Conservation (phyloP, 1,140 invertebrate genomes). For the Trypoxylus dichotomus region DNA sequence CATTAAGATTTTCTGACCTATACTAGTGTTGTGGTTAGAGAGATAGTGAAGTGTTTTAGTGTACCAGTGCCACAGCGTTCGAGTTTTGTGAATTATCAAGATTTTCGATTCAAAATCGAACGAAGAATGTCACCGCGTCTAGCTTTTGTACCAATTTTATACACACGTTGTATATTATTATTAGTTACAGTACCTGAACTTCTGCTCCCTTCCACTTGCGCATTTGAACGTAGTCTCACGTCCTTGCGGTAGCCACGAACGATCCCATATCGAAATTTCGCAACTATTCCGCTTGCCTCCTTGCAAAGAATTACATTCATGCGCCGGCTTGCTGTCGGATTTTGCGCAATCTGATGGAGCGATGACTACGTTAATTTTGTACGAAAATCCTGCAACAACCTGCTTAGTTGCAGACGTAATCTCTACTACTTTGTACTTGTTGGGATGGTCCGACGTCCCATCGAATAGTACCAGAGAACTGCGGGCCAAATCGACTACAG, state of each 20-base stretch:
- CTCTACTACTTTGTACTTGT: conserved; percentile 53
- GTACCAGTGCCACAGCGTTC: too few species aligned
- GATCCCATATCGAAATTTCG: conserved; percentile 58
- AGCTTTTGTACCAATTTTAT: too few species aligned
- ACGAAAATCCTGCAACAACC: conserved; percentile 53
- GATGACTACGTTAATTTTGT: conserved; percentile 55
- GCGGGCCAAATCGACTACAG: conserved; percentile 47
- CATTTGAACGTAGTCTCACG: conserved; percentile 57
- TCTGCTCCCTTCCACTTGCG: too few species aligned
- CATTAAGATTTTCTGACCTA: too few species aligned
- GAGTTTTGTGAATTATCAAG: too few species aligned
- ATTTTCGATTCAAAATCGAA: too few species aligned
- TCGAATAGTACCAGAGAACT: conserved; percentile 54
- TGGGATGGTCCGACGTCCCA: conserved; percentile 52
- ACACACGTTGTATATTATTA: too few species aligned
- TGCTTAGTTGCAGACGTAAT: conserved; percentile 55
- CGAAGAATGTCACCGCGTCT: too few species aligned
- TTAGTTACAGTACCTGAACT: too few species aligned
- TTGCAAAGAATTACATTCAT: conserved; percentile 40
- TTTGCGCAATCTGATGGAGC: conserved; percentile 36
- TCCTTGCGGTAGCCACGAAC: conserved; percentile 62
- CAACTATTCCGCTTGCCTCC: conserved; percentile 43
- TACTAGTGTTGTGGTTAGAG: too few species aligned
- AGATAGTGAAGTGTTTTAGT: too few species aligned
- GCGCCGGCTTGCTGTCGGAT: neutral